phyloP scores from a whole-genome alignment of 1,140 invertebrate genomes.

The Leptinotarsa lineolata region DNA sequence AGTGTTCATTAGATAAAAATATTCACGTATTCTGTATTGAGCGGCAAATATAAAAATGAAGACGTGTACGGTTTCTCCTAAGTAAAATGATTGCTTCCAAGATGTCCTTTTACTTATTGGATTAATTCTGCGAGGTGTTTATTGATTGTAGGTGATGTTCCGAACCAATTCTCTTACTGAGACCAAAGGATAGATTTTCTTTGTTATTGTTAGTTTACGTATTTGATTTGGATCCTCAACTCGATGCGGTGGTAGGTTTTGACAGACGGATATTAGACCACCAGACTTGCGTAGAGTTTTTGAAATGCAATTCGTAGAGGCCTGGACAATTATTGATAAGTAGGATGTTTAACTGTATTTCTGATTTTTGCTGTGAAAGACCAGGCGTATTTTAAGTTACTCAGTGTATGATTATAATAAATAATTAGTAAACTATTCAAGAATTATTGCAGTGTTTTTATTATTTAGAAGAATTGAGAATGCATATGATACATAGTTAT shows the following conservation, averaged over 20 bases:
- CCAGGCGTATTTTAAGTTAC: conserved; percentile 52
- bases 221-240: background rate
- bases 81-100: conserved; percentile 19
- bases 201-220: background rate
- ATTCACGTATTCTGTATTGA: background rate
- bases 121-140: background rate
- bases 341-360: conserved; percentile 49
- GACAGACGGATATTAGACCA: conserved; percentile 6
- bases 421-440: conserved; percentile 30
- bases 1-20: conserved; percentile 35
- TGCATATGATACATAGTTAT: too few species aligned
- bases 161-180: background rate
- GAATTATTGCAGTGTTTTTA: background rate
- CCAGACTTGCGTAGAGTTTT: conserved; percentile 14
- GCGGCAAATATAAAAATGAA: conserved; percentile 13
- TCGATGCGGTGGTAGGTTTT: background rate
- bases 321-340: conserved; percentile 48
- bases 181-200: conserved; percentile 14
- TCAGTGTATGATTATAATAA: conserved; percentile 52
- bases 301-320: conserved; percentile 49
- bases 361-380: conserved; percentile 51
- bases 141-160: background rate
- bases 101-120: conserved; percentile 5
- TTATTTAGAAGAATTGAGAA: too few species aligned
- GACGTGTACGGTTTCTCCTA: conserved; percentile 14